Conservation (phyloP, 2,797 vertebrate genomes). For the Pampus argenteus region DNA sequence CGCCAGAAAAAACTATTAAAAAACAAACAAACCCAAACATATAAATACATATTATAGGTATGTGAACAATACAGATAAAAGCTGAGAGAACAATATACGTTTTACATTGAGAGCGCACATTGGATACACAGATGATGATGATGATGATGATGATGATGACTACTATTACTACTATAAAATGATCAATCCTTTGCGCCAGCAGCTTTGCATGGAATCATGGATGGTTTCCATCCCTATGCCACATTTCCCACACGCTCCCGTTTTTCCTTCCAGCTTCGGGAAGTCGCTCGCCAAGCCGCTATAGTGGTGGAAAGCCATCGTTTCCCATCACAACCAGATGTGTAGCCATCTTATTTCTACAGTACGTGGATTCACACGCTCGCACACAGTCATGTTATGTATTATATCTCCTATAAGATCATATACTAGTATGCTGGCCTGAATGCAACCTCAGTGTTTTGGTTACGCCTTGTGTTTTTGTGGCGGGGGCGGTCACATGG, state of each 20-base stretch:
- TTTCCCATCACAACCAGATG: slow-evolving; percentile 77
- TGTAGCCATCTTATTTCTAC: slow-evolving; percentile 70
- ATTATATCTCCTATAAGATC: slow-evolving; percentile 28
- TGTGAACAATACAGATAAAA: too few species aligned
- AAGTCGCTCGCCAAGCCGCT: slow-evolving; percentile 60
- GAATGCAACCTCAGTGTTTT: slow-evolving; percentile 71
- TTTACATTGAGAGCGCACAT: background rate
- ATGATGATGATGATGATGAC: slow-evolving; percentile 1
- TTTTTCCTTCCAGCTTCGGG: slow-evolving; percentile 67
- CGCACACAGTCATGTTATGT: slow-evolving; percentile 19
- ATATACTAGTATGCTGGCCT: slow-evolving; percentile 31
- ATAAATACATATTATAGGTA: too few species aligned
- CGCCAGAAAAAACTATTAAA: too few species aligned
- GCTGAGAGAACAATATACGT: background rate
- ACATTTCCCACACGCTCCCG: slow-evolving; percentile 66
- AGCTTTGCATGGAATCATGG: slow-evolving; percentile 44
- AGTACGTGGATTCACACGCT: slow-evolving; percentile 15
- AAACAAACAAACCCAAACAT: too few species aligned
- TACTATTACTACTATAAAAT: slow-evolving; percentile 40
- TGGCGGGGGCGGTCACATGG: slow-evolving; percentile 35
- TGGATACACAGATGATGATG: background rate
- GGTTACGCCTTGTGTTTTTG: slow-evolving; percentile 49
- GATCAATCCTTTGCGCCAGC: slow-evolving; percentile 25
- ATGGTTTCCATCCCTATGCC: slow-evolving; percentile 54
- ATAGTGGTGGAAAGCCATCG: slow-evolving; percentile 65